Evolutionary conservation across 2,888 invertebrate species (phyloP).

Genomic region (Chymomyza caudatula): DNA sequence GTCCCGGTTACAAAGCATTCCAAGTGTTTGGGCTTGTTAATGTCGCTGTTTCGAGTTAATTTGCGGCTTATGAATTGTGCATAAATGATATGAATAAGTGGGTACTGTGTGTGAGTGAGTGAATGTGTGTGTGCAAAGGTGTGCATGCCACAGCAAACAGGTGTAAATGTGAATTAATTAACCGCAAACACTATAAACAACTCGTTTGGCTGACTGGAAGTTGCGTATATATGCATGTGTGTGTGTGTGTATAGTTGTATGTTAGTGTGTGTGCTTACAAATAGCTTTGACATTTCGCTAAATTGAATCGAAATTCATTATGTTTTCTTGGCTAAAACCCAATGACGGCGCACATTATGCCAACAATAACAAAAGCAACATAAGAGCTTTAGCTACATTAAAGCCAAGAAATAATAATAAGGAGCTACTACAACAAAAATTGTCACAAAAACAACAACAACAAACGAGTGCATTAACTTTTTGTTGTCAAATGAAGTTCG

Average conservation of each 20-base stretch:
- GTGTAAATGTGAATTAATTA: conserved; percentile 78
- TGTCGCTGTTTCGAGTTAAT: conserved; percentile 63
- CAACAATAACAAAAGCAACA: conserved; percentile 3
- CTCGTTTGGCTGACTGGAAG: conserved; percentile 12
- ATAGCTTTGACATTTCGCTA: conserved; percentile 59
- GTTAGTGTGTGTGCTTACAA: conserved; percentile 46
- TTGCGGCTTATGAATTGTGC: conserved; percentile 67
- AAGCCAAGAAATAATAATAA: background rate
- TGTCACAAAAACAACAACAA: background rate
- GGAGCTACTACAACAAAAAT: background rate
- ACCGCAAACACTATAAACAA: conserved; percentile 76
- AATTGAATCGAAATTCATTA: conserved; percentile 69
- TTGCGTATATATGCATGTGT: background rate
- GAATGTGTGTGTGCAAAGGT: conserved; percentile 21
- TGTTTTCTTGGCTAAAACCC: conserved; percentile 36
- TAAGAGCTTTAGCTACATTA: background rate
- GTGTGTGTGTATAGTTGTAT: background rate
- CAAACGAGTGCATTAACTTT: background rate
- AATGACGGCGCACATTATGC: background rate
- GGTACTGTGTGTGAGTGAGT: background rate
- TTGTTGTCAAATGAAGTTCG: conserved; percentile 22
- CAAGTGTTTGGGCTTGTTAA: conserved; percentile 32
- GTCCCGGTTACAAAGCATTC: background rate
- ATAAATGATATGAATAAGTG: conserved; percentile 46
- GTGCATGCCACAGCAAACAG: conserved; percentile 63